Evolutionary conservation across 2,797 vertebrate genomes (phyloP).

Genomic region (Xyrichtys novacula): DNA sequence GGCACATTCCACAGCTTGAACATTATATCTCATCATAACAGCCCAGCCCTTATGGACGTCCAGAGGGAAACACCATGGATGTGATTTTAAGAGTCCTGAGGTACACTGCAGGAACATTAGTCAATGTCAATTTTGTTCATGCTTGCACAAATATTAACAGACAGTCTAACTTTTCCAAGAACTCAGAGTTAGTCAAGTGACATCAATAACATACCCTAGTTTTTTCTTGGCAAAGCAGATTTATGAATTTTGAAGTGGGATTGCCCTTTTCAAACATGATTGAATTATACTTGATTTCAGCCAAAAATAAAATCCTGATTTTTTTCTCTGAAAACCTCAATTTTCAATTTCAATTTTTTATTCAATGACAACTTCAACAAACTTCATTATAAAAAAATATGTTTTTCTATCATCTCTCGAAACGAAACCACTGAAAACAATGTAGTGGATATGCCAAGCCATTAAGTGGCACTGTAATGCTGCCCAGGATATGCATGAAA

Average conservation of each 20-base stretch:
- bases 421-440: too few species aligned
- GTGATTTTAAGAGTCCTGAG: constrained; percentile 26
- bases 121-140: constrained; percentile 23
- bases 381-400: too few species aligned
- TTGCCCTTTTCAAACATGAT: too few species aligned
- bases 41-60: constrained; percentile 29
- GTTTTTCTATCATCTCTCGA: not conserved
- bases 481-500: too few species aligned
- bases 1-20: constrained; percentile 55
- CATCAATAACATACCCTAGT: not conserved
- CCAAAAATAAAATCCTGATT: too few species aligned
- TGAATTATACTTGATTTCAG: not conserved
- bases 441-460: too few species aligned
- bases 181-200: not conserved
- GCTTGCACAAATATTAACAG: constrained; percentile 22
- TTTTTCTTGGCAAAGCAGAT: constrained; percentile 8
- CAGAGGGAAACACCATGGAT: constrained; percentile 15
- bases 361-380: too few species aligned
- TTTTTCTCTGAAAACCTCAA: too few species aligned
- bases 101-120: constrained; percentile 22
- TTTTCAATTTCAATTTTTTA: too few species aligned
- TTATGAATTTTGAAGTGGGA: not conserved
- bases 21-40: constrained; percentile 34
- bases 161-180: not conserved
- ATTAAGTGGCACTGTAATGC: too few species aligned